Conservation (phyloP, 2,113 vertebrate species). For the Tyto alba region DNA sequence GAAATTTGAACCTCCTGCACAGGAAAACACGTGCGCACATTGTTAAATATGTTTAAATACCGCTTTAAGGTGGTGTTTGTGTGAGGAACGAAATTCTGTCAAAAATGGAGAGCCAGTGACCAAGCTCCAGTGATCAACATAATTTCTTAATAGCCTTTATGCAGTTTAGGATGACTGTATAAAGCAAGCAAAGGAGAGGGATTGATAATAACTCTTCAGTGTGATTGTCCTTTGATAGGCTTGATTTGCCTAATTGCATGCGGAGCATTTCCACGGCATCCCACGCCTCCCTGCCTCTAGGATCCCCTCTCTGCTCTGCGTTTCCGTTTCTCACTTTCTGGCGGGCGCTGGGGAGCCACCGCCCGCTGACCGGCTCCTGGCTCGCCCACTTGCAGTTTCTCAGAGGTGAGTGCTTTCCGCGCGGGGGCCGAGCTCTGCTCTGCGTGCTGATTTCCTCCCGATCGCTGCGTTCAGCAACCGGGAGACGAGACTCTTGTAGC, state of each 20-base stretch:
- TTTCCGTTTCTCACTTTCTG: not conserved
- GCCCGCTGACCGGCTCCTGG: fast-evolving
- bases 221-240: not conserved
- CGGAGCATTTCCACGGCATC: not conserved
- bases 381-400: not conserved
- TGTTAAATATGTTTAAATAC: not conserved
- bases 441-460: fast-evolving
- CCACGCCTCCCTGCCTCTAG: not conserved
- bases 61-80: not conserved
- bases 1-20: not conserved
- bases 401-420: too few relatives aligned
- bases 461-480: not conserved
- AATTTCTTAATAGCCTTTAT: not conserved
- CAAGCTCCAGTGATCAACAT: not conserved
- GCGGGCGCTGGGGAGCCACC: fast-evolving
- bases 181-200: not conserved
- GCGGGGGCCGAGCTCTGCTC: too few relatives aligned
- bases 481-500: not conserved
- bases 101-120: not conserved
- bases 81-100: not conserved
- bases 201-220: not conserved
- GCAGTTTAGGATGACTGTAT: not conserved
- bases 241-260: not conserved
- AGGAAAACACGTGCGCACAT: not conserved
- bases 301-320: not conserved